Conservation (phyloP, 2,888 invertebrate species). For the Drosophila infuscata region DNA sequence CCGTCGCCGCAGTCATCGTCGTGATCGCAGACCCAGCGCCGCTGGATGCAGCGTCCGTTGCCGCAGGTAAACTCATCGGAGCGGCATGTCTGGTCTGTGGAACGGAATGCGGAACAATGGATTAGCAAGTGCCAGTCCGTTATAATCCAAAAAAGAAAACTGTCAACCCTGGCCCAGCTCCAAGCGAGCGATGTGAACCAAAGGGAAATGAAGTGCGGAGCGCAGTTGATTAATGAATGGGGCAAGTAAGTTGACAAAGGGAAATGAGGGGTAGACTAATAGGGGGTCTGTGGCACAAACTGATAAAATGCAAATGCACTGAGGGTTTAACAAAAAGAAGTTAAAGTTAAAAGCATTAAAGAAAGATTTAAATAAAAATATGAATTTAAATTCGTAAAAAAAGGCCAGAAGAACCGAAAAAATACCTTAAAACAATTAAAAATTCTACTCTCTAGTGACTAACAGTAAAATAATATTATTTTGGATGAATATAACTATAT, state of each 20-base stretch:
- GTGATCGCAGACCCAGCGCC: constrained; percentile 94
- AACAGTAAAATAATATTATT: neutral
- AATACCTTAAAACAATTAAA: neutral
- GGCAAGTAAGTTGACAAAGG: constrained; percentile 34
- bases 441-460: neutral
- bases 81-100: constrained; percentile 94
- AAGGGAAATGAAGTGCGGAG: constrained; percentile 55
- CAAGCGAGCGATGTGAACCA: constrained; percentile 17
- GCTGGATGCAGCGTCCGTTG: constrained; percentile 95
- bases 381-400: neutral
- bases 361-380: neutral
- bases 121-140: constrained; percentile 35
- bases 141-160: constrained; percentile 3
- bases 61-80: constrained; percentile 97
- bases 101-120: constrained; percentile 34
- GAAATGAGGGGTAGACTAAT: constrained; percentile 5
- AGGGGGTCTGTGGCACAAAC: neutral
- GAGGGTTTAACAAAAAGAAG: neutral
- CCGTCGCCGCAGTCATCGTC: constrained; percentile 95
- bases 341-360: neutral
- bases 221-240: constrained; percentile 41
- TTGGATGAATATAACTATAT: neutral
- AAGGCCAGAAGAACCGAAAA: neutral
- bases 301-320: constrained; percentile 22
- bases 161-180: constrained; percentile 10